A percentile compares a stretch with the other conserved stretches of the same genome.
Conservation (phyloP, 1,140 invertebrate species). For the Cotesia vestalis region DNA sequence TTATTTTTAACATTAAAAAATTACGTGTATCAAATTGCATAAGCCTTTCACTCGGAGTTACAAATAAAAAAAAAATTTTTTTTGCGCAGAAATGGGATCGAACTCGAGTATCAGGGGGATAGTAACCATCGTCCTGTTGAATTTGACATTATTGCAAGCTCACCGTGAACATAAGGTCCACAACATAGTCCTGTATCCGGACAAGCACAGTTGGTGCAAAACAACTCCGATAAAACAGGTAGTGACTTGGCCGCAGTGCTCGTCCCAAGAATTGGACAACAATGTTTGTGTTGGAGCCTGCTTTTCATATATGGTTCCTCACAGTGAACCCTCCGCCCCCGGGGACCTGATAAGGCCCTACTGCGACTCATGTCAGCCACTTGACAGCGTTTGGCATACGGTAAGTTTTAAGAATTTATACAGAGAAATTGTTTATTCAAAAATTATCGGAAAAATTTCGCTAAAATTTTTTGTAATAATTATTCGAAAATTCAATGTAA, state of each 20-base stretch:
- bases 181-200: constrained; percentile 74
- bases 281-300: constrained; percentile 76
- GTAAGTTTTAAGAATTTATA: constrained; percentile 56
- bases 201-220: constrained; percentile 77
- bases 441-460: no score
- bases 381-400: constrained; percentile 71
- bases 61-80: constrained; percentile 11
- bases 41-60: background rate
- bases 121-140: constrained; percentile 45
- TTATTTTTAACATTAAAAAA: no score
- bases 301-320: constrained; percentile 76
- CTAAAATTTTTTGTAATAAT: no score
- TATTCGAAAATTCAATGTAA: no score
- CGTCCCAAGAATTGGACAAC: constrained; percentile 73
- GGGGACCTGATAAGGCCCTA: constrained; percentile 74
- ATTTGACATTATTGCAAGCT: constrained; percentile 49
- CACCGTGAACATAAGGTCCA: constrained; percentile 69
- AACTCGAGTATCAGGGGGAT: constrained; percentile 41
- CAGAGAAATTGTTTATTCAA: background rate
- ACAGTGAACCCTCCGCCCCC: constrained; percentile 72
- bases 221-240: constrained; percentile 74
- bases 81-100: constrained; percentile 55
- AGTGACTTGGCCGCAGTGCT: constrained; percentile 70
- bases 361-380: constrained; percentile 75
- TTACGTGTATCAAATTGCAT: no score